Evolutionary conservation across 2,797 vertebrate species (phyloP).

Genomic region (Epinephelus awoara): DNA sequence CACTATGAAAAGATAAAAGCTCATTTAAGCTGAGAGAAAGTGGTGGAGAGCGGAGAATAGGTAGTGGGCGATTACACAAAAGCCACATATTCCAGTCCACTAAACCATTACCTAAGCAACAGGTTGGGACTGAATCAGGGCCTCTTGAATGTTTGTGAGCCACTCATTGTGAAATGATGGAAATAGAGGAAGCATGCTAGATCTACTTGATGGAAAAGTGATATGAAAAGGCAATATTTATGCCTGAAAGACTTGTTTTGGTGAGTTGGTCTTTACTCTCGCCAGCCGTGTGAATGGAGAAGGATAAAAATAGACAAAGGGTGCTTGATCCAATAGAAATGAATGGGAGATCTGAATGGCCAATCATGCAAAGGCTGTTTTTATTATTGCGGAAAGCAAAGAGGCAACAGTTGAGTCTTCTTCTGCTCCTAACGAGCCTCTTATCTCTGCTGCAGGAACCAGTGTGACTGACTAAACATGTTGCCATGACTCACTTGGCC

Average conservation of each 20-base stretch:
- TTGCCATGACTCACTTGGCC: constrained; percentile 17
- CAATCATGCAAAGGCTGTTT: constrained; percentile 6
- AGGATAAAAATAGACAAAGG: neutral
- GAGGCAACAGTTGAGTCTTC: neutral
- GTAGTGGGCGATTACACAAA: constrained; percentile 59
- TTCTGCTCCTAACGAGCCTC: constrained; percentile 6
- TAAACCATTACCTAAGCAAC: constrained; percentile 58
- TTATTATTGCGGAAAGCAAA: constrained; percentile 3
- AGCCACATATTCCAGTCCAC: constrained; percentile 57
- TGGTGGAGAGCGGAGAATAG: constrained; percentile 23
- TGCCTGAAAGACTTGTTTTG: neutral
- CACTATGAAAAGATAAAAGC: constrained; percentile 50
- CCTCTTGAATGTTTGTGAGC: constrained; percentile 30
- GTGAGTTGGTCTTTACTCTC: neutral
- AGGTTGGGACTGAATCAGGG: constrained; percentile 50
- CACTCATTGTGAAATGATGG: constrained; percentile 43
- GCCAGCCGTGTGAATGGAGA: neutral
- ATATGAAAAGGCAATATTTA: constrained; percentile 6
- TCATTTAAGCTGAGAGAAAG: constrained; percentile 38
- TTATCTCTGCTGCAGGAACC: constrained; percentile 3
- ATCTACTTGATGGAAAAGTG: constrained; percentile 8
- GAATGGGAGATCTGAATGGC: neutral
- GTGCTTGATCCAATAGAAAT: neutral
- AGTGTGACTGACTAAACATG: neutral
- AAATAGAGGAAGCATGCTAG: constrained; percentile 23